Percentiles rank a stretch among this genome's conserved stretches.
These are phyloP conservation scores for Pachyrhynchus sulphureomaculatus DNA, from an alignment of 1,140 invertebrate genomes.

Conservation along the genomic window DNA sequence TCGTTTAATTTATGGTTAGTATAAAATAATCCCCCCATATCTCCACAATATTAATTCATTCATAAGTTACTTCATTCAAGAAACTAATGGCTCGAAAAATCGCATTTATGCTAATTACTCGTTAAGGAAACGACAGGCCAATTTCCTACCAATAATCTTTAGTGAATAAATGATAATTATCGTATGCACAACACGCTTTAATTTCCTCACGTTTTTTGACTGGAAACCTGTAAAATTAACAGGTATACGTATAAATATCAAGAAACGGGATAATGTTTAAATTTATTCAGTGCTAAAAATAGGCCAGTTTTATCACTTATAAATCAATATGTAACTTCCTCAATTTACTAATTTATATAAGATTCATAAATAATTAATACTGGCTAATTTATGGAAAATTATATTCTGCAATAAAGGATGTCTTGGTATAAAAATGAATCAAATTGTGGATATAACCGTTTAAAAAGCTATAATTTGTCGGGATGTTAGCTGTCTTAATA, in stretches of 20 bases:
- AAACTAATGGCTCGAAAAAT: slow-evolving; percentile 20
- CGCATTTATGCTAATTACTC: slow-evolving; percentile 16
- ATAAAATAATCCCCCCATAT: no score
- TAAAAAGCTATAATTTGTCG: no score
- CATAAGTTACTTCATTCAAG: slow-evolving; percentile 16
- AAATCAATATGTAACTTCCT: slow-evolving; percentile 17
- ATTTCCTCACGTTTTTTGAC: slow-evolving; percentile 3
- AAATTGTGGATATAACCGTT: no score
- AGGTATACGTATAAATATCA: slow-evolving; percentile 1
- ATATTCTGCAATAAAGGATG: slow-evolving; percentile 4
- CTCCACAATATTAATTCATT: neutral
- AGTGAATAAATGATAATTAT: slow-evolving; percentile 12
- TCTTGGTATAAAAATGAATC: neutral
- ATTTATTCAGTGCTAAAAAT: slow-evolving; percentile 19
- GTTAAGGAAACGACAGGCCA: slow-evolving; percentile 18
- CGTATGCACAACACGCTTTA: slow-evolving; percentile 16
- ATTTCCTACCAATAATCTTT: slow-evolving; percentile 17
- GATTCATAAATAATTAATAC: slow-evolving; percentile 2
- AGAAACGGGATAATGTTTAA: slow-evolving; percentile 15
- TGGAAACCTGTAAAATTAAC: neutral
- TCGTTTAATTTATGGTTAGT: no score
- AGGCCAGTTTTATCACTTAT: slow-evolving; percentile 6
- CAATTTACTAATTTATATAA: slow-evolving; percentile 3
- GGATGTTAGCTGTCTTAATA: no score
- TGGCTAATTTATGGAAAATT: neutral